These are phyloP conservation scores for Saimiri boliviensis DNA, from an alignment of 2,113 vertebrate species.

Conservation along the genomic window DNA sequence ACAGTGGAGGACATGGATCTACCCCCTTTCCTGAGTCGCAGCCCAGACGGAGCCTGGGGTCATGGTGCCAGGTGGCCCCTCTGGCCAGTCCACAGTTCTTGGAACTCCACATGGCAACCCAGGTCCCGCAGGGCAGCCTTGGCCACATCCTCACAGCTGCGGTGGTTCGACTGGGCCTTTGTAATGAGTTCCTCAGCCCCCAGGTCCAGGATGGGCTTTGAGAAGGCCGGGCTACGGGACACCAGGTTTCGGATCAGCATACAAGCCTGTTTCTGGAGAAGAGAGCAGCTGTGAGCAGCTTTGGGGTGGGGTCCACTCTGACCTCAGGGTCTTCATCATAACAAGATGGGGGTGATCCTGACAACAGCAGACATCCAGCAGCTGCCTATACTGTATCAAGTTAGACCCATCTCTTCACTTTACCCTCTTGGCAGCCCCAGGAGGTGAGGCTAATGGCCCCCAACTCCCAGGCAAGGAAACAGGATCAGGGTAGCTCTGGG, in stretches of 20 bases:
- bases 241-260: conserved; percentile 97
- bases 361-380: not conserved
- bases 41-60: rapidly evolving
- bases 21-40: not conserved
- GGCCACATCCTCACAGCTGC: conserved; percentile 90
- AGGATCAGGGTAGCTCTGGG: not conserved
- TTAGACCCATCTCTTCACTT: not conserved
- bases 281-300: not conserved
- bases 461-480: not conserved
- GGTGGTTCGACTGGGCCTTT: conserved; percentile 87
- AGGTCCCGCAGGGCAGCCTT: conserved; percentile 95
- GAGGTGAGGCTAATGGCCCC: not conserved
- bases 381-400: not conserved
- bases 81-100: conserved; percentile 97
- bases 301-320: not conserved
- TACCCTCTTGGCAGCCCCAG: not conserved
- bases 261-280: conserved; percentile 93
- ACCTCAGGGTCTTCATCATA: not conserved
- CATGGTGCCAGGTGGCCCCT: conserved; percentile 90
- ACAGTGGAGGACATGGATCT: not conserved
- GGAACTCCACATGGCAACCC: conserved; percentile 93
- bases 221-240: conserved; percentile 85
- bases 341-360: not conserved
- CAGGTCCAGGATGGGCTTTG: conserved; percentile 92
- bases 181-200: conserved; percentile 93